These are phyloP conservation scores for Scarus forsteni DNA, from an alignment of 2,797 vertebrate genomes.

Conservation along the genomic window DNA sequence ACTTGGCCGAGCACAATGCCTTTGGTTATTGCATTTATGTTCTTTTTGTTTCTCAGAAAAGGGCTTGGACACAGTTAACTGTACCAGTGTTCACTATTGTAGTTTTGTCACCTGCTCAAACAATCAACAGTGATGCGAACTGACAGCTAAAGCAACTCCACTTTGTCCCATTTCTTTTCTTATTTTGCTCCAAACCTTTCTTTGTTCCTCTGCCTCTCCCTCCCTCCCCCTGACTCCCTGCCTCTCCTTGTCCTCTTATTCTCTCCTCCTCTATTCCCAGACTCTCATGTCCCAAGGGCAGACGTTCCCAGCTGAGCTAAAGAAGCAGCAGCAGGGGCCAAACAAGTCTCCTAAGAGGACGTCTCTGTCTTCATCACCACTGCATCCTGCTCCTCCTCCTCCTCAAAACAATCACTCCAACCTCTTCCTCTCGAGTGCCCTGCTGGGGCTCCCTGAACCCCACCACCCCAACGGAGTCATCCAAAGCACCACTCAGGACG, in stretches of 20 bases:
- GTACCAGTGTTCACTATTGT: slow-evolving; percentile 77
- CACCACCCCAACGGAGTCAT: slow-evolving; percentile 96
- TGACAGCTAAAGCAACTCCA: slow-evolving; percentile 84
- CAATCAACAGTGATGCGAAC: slow-evolving; percentile 80
- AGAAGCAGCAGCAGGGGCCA: slow-evolving; percentile 91
- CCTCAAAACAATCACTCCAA: slow-evolving; percentile 89
- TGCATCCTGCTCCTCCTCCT: slow-evolving; percentile 85
- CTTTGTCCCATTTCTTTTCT: slow-evolving; percentile 76
- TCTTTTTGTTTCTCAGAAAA: slow-evolving; percentile 71
- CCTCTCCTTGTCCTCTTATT: slow-evolving; percentile 59
- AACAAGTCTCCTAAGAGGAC: slow-evolving; percentile 93
- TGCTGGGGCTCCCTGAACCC: slow-evolving; percentile 90
- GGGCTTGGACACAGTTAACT: slow-evolving; percentile 74
- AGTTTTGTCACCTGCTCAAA: slow-evolving; percentile 80
- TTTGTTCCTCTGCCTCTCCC: slow-evolving; percentile 63
- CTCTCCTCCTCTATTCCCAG: slow-evolving; percentile 68
- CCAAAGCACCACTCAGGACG: slow-evolving; percentile 97
- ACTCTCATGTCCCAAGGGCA: slow-evolving; percentile 91
- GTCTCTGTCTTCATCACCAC: slow-evolving; percentile 82
- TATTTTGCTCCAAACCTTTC: slow-evolving; percentile 63
- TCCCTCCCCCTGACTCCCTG: slow-evolving; percentile 46
- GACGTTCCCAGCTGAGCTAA: slow-evolving; percentile 89
- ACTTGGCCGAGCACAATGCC: slow-evolving; percentile 67
- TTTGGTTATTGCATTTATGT: slow-evolving; percentile 69
- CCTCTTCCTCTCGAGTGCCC: slow-evolving; percentile 95